These are phyloP conservation scores for Ictidomys tridecemlineatus DNA, from an alignment of 2,113 vertebrate species.

Conservation along the genomic window DNA sequence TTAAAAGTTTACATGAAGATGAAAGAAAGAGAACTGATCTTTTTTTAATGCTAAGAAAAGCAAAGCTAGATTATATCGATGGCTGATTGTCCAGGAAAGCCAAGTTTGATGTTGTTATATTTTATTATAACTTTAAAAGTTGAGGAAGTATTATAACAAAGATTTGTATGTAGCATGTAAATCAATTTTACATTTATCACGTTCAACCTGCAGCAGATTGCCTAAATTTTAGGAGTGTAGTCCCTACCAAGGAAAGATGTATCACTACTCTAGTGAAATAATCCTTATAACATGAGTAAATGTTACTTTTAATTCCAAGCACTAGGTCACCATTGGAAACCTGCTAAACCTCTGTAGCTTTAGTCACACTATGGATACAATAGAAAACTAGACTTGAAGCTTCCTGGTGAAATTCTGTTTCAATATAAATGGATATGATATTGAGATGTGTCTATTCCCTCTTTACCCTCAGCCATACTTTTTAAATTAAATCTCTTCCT, in stretches of 20 bases:
- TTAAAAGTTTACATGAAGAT: neutral
- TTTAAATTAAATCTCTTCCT: constrained; percentile 22
- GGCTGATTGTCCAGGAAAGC: neutral
- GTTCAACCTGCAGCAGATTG: neutral
- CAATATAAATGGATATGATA: neutral
- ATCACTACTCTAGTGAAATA: constrained; percentile 16
- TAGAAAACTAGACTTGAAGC: neutral
- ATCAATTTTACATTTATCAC: constrained; percentile 12
- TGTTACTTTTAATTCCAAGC: neutral
- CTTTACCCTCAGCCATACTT: constrained; percentile 14
- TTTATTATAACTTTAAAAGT: neutral
- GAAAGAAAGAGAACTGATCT: constrained; percentile 11
- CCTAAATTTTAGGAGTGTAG: constrained; percentile 4
- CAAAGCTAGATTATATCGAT: neutral
- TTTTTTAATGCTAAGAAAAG: neutral
- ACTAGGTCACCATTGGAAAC: neutral
- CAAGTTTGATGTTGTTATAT: neutral
- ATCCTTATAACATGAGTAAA: neutral
- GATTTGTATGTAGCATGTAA: neutral
- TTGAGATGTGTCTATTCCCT: constrained; percentile 8
- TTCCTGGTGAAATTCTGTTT: neutral
- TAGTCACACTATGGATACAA: neutral
- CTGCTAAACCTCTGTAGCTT: neutral
- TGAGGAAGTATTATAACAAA: neutral
- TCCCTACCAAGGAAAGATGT: neutral